phyloP scores from a whole-genome alignment of 1,140 invertebrate species.

The Sitobion miscanthi region DNA sequence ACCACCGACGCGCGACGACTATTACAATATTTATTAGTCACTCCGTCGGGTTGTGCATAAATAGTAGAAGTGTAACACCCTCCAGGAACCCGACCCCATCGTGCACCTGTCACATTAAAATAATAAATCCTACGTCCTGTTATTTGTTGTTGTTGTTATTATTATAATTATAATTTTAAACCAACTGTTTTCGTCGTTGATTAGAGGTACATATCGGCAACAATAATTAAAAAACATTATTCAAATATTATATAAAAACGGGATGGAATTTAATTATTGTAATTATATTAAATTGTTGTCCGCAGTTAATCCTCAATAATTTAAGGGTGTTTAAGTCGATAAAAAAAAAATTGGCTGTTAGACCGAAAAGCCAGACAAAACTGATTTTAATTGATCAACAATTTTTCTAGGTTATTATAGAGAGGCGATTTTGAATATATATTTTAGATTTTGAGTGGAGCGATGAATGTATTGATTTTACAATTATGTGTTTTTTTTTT shows the following conservation, averaged over 20 bases:
- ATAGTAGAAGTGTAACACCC: not conserved
- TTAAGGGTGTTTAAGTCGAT: no score
- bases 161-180: not conserved
- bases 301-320: not conserved
- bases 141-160: not conserved
- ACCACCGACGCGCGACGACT: not conserved
- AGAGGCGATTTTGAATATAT: no score
- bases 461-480: no score
- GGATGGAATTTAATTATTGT: not conserved
- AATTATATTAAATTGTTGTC: not conserved
- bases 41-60: not conserved
- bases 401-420: no score
- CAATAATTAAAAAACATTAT: not conserved
- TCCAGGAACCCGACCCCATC: not conserved
- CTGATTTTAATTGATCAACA: no score
- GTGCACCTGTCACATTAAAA: not conserved
- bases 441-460: no score
- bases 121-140: constrained; percentile 15
- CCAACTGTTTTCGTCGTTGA: not conserved
- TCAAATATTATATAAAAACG: not conserved
- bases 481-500: no score
- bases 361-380: no score
- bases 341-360: no score
- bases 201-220: not conserved
- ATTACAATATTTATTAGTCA: constrained; percentile 19